phyloP scores from a whole-genome alignment of 2,113 vertebrate species.

The Epinephelus lanceolatus region DNA sequence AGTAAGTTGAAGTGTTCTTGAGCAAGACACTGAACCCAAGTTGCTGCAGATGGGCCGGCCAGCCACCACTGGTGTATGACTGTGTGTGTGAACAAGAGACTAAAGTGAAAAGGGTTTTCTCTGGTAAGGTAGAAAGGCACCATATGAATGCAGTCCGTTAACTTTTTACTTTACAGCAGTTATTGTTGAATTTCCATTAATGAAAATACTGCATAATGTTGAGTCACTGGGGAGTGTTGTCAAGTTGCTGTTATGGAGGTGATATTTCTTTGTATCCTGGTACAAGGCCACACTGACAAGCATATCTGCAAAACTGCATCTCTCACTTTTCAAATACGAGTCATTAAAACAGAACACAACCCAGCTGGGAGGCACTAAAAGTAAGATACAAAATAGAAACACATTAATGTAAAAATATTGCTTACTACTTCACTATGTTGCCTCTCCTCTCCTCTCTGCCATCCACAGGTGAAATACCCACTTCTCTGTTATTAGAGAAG shows the following conservation, averaged over 20 bases:
- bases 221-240: not conserved
- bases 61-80: too few species aligned
- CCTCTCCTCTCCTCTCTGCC: not conserved
- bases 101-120: too few species aligned
- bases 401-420: not conserved
- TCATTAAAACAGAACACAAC: not conserved
- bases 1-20: too few species aligned
- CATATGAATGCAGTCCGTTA: too few species aligned
- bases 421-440: not conserved
- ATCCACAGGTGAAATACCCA: not conserved
- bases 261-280: not conserved
- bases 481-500: not conserved
- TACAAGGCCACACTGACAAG: not conserved
- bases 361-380: not conserved
- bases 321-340: not conserved
- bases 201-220: not conserved
- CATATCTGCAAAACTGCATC: not conserved
- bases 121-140: too few species aligned
- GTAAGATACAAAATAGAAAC: not conserved
- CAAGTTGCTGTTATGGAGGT: not conserved
- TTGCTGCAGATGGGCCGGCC: too few species aligned
- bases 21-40: too few species aligned
- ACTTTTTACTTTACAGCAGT: not conserved
- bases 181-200: not conserved
- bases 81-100: too few species aligned